phyloP scores from a whole-genome alignment of 2,797 vertebrate species.

The Sternarchorhynchus goeldii region DNA sequence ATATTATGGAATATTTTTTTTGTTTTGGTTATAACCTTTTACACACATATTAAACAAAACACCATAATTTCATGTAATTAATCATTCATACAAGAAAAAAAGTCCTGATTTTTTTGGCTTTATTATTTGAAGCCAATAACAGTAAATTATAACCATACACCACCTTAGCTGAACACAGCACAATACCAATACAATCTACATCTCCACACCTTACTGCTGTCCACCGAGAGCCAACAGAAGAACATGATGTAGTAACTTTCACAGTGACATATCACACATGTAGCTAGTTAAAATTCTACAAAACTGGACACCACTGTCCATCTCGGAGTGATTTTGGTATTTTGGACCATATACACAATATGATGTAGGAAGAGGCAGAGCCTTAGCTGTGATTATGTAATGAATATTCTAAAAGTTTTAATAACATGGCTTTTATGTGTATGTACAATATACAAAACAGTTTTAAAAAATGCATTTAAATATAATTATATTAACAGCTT shows the following conservation, averaged over 20 bases:
- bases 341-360: not conserved
- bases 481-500: slow-evolving; percentile 7
- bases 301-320: slow-evolving; percentile 4
- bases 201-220: slow-evolving; percentile 8
- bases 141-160: slow-evolving; percentile 16
- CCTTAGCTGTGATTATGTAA: not conserved
- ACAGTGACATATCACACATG: slow-evolving; percentile 46
- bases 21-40: not conserved
- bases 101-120: slow-evolving; percentile 22
- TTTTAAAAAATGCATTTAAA: slow-evolving; percentile 26
- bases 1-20: not conserved
- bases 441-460: slow-evolving; percentile 29
- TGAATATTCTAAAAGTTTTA: slow-evolving; percentile 28
- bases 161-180: slow-evolving; percentile 30
- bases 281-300: slow-evolving; percentile 18
- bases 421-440: slow-evolving; percentile 35
- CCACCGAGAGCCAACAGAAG: slow-evolving; percentile 2
- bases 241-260: slow-evolving; percentile 40
- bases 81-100: slow-evolving; percentile 1
- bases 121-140: not conserved
- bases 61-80: not conserved
- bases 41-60: not conserved
- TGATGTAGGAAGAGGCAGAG: slow-evolving; percentile 4
- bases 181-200: slow-evolving; percentile 20
- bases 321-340: slow-evolving; percentile 1